A percentile compares a stretch with the other conserved stretches of the same genome.
These are phyloP conservation scores for Arrhopalites spinosus DNA, from an alignment of 2,888 invertebrate genomes.

Conservation along the genomic window DNA sequence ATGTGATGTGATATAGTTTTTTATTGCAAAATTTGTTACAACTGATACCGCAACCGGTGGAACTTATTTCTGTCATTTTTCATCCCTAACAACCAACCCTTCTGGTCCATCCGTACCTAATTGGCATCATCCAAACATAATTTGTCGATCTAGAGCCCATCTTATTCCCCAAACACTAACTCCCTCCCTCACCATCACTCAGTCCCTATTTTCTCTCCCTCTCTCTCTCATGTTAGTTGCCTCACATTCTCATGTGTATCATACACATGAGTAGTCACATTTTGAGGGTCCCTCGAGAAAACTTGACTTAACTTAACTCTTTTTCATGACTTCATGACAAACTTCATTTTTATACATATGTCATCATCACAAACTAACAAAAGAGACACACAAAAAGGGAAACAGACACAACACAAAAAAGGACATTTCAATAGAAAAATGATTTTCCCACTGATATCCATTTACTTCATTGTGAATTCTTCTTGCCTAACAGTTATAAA, in stretches of 20 bases:
- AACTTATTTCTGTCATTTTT: conserved; percentile 48
- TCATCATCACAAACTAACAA: neutral
- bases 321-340: conserved; percentile 27
- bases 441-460: conserved; percentile 30
- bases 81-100: conserved; percentile 45
- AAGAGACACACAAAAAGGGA: neutral
- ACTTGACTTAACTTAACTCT: conserved; percentile 30
- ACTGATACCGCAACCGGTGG: conserved; percentile 45
- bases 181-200: conserved; percentile 3
- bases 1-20: conserved; percentile 43
- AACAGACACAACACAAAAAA: neutral
- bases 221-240: neutral
- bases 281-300: conserved; percentile 20
- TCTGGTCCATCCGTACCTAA: conserved; percentile 41
- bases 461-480: neutral
- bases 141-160: conserved; percentile 42
- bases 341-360: conserved; percentile 23
- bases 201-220: conserved; percentile 12
- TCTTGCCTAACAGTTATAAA: too few species aligned
- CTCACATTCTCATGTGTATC: neutral
- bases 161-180: conserved; percentile 24
- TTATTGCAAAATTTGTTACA: conserved; percentile 49
- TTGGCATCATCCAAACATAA: conserved; percentile 46
- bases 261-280: neutral
- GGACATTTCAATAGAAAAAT: conserved; percentile 18